phyloP scores from a whole-genome alignment of 2,888 invertebrate species.

The Harpalus rubripes region DNA sequence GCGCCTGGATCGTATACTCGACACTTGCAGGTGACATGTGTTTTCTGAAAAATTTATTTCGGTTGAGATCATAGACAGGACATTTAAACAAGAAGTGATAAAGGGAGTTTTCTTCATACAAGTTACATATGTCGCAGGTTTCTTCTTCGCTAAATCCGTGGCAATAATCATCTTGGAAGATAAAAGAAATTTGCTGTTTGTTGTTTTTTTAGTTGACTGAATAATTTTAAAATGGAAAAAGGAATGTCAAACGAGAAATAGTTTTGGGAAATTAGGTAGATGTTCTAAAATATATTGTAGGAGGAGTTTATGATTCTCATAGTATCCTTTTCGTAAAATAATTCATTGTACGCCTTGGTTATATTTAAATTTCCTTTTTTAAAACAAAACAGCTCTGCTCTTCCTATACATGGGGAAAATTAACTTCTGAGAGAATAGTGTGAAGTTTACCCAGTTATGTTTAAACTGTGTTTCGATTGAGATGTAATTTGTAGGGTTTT shows the following conservation, averaged over 20 bases:
- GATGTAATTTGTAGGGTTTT: conserved; percentile 11
- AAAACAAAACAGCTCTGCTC: background rate
- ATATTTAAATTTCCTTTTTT: background rate
- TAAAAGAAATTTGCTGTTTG: background rate
- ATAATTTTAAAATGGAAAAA: background rate
- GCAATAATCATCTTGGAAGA: background rate
- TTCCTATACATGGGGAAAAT: conserved; percentile 2
- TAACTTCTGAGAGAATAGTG: background rate
- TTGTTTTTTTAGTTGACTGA: background rate
- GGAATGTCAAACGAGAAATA: conserved; percentile 6
- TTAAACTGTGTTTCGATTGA: background rate
- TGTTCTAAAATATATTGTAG: background rate
- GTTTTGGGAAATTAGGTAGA: background rate
- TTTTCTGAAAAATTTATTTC: background rate
- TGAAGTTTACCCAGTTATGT: conserved; percentile 10
- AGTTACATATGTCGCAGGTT: background rate
- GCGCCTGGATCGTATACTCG: too few relatives aligned
- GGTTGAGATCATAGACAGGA: background rate
- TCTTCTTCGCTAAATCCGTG: conserved; percentile 5
- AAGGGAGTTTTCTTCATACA: conserved; percentile 21
- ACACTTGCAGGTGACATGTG: background rate
- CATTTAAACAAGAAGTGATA: conserved; percentile 2
- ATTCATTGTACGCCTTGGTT: background rate
- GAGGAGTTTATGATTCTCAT: conserved; percentile 5
- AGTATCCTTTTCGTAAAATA: conserved; percentile 10